A percentile compares a stretch with the other conserved stretches of the same genome.
These are phyloP conservation scores for Paraescarpia echinospica DNA, from an alignment of 1,140 invertebrate species.

Conservation along the genomic window DNA sequence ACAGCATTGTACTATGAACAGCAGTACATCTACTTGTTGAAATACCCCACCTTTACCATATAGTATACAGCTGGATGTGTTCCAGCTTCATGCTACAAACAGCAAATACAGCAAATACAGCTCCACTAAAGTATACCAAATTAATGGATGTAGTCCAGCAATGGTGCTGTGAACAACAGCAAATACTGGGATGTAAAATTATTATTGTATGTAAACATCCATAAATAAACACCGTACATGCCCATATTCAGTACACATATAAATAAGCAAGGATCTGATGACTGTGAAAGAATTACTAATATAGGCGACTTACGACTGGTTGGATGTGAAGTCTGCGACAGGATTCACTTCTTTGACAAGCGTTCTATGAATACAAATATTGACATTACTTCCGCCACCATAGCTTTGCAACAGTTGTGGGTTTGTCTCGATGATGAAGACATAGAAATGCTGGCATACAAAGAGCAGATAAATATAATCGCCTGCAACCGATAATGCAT, in stretches of 20 bases:
- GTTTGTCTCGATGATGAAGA: conserved; percentile 77
- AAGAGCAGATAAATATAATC: conserved; percentile 91
- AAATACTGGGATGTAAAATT: too few relatives aligned
- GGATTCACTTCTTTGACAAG: conserved; percentile 45
- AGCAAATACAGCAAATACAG: too few relatives aligned
- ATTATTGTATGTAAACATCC: too few relatives aligned
- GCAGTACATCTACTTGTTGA: too few relatives aligned
- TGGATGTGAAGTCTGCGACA: conserved; percentile 48
- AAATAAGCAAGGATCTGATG: too few relatives aligned
- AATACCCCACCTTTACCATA: conserved; percentile 42
- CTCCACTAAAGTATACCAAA: too few relatives aligned
- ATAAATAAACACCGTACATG: too few relatives aligned
- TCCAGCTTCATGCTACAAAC: conserved; percentile 62
- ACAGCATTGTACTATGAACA: conserved; percentile 57
- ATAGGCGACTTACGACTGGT: conserved; percentile 28
- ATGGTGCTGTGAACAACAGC: too few relatives aligned
- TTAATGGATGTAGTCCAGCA: too few relatives aligned
- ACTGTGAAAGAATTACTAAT: neutral
- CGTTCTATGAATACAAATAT: conserved; percentile 40
- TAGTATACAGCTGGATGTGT: conserved; percentile 81
- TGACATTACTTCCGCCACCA: conserved; percentile 75
- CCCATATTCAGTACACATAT: too few relatives aligned
- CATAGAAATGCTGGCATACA: conserved; percentile 82
- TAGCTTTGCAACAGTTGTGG: conserved; percentile 64
- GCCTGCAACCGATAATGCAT: conserved; percentile 57